Evolutionary conservation across 2,113 vertebrate species (phyloP).

Genomic region (Thymallus thymallus): DNA sequence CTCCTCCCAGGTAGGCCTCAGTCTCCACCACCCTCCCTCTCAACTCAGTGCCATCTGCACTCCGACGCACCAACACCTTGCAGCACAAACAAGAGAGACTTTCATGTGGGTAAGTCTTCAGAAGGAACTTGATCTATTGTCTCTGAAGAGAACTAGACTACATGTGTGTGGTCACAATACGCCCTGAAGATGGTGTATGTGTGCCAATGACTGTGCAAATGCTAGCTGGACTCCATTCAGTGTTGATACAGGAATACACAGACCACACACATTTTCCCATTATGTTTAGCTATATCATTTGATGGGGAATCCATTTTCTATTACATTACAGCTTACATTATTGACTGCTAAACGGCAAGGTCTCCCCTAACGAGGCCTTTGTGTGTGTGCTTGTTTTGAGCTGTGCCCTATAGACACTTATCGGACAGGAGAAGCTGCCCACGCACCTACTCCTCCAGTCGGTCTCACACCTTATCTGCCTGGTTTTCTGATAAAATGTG

Average conservation of each 20-base stretch:
- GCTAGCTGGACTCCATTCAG: background rate
- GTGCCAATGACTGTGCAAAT: background rate
- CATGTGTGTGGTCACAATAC: slow-evolving; percentile 1
- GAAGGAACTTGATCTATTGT: background rate
- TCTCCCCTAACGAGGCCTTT: too few species aligned
- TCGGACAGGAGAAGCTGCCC: too few species aligned
- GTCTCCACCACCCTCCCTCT: slow-evolving; percentile 91
- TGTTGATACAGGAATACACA: background rate
- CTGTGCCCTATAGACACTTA: too few species aligned
- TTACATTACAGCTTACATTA: too few species aligned
- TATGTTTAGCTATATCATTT: background rate
- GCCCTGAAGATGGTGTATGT: slow-evolving; percentile 6
- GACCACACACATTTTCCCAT: background rate
- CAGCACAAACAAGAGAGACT: background rate
- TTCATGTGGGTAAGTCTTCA: background rate
- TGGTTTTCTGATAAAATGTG: too few species aligned
- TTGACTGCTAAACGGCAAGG: too few species aligned
- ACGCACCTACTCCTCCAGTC: too few species aligned
- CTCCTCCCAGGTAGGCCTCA: slow-evolving; percentile 91
- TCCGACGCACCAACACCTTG: slow-evolving; percentile 85
- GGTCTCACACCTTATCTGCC: too few species aligned
- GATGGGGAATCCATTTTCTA: too few species aligned
- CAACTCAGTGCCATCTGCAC: slow-evolving; percentile 81
- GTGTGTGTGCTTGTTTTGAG: too few species aligned
- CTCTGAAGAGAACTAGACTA: background rate